Percentiles rank a stretch among this genome's conserved stretches.
Evolutionary conservation across 2,888 invertebrate species (phyloP).

Genomic region (Campaea margaritaria): DNA sequence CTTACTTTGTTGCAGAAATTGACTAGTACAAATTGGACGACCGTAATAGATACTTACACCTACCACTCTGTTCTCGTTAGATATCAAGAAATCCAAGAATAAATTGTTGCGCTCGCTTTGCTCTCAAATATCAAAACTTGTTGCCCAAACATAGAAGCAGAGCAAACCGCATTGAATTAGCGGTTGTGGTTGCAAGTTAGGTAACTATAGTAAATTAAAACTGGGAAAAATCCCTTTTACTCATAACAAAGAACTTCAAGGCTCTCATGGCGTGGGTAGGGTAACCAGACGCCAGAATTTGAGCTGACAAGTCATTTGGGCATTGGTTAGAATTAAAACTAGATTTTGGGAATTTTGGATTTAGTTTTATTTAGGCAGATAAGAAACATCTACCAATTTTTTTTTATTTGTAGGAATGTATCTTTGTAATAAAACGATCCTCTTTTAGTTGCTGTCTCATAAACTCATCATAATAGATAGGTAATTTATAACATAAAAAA

Average conservation of each 20-base stretch:
- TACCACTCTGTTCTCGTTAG: background rate
- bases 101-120: constrained; percentile 14
- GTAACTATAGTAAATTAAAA: constrained; percentile 53
- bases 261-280: constrained; percentile 43
- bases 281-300: no score
- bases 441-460: no score
- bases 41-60: constrained; percentile 3
- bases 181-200: constrained; percentile 54
- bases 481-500: no score
- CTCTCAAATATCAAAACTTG: constrained; percentile 20
- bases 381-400: no score
- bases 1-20: constrained; percentile 11
- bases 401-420: no score
- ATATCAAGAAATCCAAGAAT: background rate
- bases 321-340: no score
- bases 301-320: no score
- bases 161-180: constrained; percentile 61
- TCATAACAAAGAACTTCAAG: constrained; percentile 70
- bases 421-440: no score
- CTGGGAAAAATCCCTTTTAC: constrained; percentile 60
- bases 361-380: no score
- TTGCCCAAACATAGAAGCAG: constrained; percentile 48
- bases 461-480: no score
- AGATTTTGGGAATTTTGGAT: no score
- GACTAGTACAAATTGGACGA: constrained; percentile 4